Base-by-base conservation (phyloP, 2,113 vertebrate genomes). In the Amia ocellicauda region DNA sequence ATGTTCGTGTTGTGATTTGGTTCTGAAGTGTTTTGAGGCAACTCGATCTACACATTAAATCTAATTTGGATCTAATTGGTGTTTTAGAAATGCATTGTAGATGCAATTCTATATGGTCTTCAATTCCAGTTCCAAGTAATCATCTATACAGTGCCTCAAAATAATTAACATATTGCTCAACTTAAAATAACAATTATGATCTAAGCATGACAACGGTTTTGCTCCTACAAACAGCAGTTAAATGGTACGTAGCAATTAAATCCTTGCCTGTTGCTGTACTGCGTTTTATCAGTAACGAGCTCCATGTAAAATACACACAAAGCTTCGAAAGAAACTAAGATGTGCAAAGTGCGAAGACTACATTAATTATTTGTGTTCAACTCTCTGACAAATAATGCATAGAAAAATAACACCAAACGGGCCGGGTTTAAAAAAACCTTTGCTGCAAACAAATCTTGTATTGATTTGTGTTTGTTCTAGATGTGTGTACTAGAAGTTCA, bases 91-190 rank as follows among this genome's bases (percentile, higher is more conserved):
- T 14, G 22, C 42, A 40, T 20, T 13, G 22, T 5, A 41, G 11
- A n/a, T 41, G 8, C 9, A 58, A 41, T 28, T 20, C 3, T 14
- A 17, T 24, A 42, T 14, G n/a, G 11, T 20, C 20, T 17, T 60
- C 36, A 16, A 43, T 41, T 19, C 16, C 58, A 45, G 22, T 22
- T 24, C 31, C 36, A 41, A n/a, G 58, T 13, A 41, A 53, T 24
- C n/a, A 60, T 60, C 36, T 42, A 7, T 24, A 60, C 40, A 4
- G 19, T 22, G 7, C 8, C 31, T 41, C 58, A 43, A 60, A 60
- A 60, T 42, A 60, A 60, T 60, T 60, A 41, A 16, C 10, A 23
- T 23, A 60, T 41, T 45, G 36, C 10, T 60, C 22, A 22, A 19
- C 22, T 43, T 53, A 47, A 47, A 47, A n/a, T 47, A 47, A n/a